Base-by-base conservation (phyloP, 2,888 invertebrate genomes). In the Lobophora halterata region DNA sequence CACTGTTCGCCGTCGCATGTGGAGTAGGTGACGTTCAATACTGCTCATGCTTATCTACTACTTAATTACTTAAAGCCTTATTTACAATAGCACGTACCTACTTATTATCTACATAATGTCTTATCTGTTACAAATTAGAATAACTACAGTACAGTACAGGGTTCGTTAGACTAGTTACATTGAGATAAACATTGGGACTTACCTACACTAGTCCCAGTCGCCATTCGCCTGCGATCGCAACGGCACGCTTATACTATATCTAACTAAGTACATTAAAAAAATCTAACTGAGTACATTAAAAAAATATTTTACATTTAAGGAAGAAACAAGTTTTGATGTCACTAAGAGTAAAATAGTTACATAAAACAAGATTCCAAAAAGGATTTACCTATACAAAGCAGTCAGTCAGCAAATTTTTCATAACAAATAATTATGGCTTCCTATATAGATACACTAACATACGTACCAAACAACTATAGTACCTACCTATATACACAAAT, bases 111-210 rank as follows among this genome's bases (percentile, higher is more conserved):
- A 19, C 33, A 21, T 20, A 27, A 23, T 33, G 25, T 18, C 11
- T 14, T 30, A 33, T 26, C 42, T 45, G 30, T 31, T 32, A 41
- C 8, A 8, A 14, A 29, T 27, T 20, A 17, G 21, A 39, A 28
- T 39, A 14, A 29, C 23, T 20, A 17, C 17, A 39, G 23, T 39
- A 39, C 33, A 36, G 23, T n/a, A n/a, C n/a, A n/a, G 38, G 23
- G 53, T 49, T 55, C 46, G 46, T 55, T 61, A 59, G 61, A 65
- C 61, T 65, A 65, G 65, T 53, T 50, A 27, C 31, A 35, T 20
- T 48, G 46, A 49, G 46, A 49, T 49, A 26, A 41, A 12, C 18
- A 30, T 26, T 31, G 19, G 30, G 31, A 28, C 14, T 16, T n/a
- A n/a, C n/a, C n/a, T n/a, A n/a, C n/a, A n/a, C n/a, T n/a, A n/a